These are phyloP conservation scores for Zophobas atratus DNA, from an alignment of 1,140 invertebrate genomes.

Conservation along the genomic window DNA sequence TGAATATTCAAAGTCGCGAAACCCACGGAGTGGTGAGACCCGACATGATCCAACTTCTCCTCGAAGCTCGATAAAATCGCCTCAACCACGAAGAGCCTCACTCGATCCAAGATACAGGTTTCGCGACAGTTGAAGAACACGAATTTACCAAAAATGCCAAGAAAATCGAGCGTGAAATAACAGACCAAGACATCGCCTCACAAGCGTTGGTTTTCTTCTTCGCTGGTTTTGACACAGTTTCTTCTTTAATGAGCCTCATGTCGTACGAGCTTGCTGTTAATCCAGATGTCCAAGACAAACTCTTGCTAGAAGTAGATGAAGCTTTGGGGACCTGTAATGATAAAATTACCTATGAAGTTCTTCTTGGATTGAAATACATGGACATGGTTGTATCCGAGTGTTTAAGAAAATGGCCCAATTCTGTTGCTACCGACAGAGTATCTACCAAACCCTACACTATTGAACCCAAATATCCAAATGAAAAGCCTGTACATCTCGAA, in stretches of 20 bases:
- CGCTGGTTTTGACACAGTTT: slow-evolving; percentile 64
- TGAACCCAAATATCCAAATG: too few species aligned
- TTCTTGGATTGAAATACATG: not conserved
- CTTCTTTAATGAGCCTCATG: slow-evolving; percentile 57
- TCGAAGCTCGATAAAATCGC: slow-evolving; percentile 50
- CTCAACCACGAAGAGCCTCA: not conserved
- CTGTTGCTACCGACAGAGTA: slow-evolving; percentile 31
- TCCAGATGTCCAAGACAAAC: slow-evolving; percentile 68
- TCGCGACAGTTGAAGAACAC: not conserved
- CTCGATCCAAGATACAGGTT: not conserved
- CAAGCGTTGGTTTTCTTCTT: slow-evolving; percentile 66
- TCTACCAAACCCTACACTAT: too few species aligned
- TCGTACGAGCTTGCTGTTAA: slow-evolving; percentile 69
- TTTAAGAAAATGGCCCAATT: slow-evolving; percentile 72
- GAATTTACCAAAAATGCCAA: not conserved
- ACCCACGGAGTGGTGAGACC: not conserved
- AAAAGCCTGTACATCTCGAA: too few species aligned
- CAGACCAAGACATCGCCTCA: slow-evolving; percentile 55
- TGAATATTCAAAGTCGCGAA: not conserved
- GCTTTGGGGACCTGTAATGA: slow-evolving; percentile 3
- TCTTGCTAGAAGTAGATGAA: slow-evolving; percentile 61
- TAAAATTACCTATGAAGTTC: slow-evolving; percentile 28
- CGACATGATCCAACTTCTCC: slow-evolving; percentile 55
- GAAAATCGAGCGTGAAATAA: not conserved
- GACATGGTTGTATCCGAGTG: slow-evolving; percentile 67